A percentile compares a stretch with the other conserved stretches of the same genome.
Conservation (phyloP, 2,113 vertebrate species). For the Tetrao urogallus region DNA sequence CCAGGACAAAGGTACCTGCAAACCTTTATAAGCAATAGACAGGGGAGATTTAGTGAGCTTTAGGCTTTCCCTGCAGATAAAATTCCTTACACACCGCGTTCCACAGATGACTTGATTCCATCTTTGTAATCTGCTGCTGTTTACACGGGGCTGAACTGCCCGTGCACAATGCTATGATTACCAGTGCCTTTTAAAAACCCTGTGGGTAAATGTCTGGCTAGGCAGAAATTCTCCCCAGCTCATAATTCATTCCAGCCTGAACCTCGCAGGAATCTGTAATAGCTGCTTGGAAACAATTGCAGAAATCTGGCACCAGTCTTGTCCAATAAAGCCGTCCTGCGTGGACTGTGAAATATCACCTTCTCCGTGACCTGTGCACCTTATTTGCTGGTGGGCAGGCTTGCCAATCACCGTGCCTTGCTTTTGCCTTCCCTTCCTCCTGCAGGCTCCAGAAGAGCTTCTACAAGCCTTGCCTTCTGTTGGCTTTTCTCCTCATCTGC, state of each 20-base stretch:
- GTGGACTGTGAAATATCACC: not conserved
- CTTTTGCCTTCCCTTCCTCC: not conserved
- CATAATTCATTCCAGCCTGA: not conserved
- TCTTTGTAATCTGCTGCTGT: slow-evolving; percentile 10
- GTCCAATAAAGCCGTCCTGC: not conserved
- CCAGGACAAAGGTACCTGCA: not conserved
- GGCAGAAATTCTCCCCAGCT: slow-evolving; percentile 24
- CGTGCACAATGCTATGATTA: not conserved
- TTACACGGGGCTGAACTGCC: slow-evolving; percentile 22
- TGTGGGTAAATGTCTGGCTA: slow-evolving; percentile 21
- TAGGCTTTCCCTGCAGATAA: not conserved
- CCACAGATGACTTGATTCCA: not conserved
- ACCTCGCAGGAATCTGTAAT: not conserved
- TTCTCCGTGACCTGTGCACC: fast-evolving
- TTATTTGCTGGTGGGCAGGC: not conserved
- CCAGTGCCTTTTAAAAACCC: slow-evolving; percentile 24
- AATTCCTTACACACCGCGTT: not conserved
- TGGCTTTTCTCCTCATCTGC: not conserved
- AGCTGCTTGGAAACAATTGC: not conserved
- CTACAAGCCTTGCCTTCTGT: not conserved
- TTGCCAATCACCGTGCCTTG: not conserved
- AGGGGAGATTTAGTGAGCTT: not conserved
- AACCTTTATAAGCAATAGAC: not conserved
- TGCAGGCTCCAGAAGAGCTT: not conserved
- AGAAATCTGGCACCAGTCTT: not conserved